Conservation (phyloP, 1,140 invertebrate genomes). For the Oncopodura yosiiana region DNA sequence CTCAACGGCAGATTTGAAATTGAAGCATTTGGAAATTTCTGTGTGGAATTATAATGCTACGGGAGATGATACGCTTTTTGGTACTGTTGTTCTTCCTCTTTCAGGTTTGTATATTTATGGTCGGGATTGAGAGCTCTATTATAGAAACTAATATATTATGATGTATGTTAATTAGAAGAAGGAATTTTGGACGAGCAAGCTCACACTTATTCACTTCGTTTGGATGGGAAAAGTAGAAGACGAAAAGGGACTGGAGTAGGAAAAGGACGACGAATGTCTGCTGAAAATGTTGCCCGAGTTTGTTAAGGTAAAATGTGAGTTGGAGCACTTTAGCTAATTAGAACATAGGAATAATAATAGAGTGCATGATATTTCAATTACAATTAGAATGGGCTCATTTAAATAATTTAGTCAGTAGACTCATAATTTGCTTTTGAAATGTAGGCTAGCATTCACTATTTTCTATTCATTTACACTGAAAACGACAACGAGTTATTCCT, state of each 20-base stretch:
- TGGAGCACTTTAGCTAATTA: too few relatives aligned
- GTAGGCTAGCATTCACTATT: too few relatives aligned
- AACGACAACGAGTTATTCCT: too few relatives aligned
- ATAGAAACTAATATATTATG: background rate
- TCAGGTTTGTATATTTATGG: slow-evolving; percentile 40
- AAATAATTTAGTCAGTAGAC: too few relatives aligned
- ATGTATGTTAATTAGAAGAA: slow-evolving; percentile 38
- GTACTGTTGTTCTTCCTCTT: slow-evolving; percentile 50
- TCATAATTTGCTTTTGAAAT: too few relatives aligned
- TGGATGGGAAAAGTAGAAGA: slow-evolving; percentile 32
- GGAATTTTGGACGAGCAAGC: slow-evolving; percentile 46
- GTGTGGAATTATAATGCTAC: slow-evolving; percentile 54
- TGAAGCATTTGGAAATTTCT: slow-evolving; percentile 50
- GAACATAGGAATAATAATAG: too few relatives aligned
- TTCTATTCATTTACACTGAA: too few relatives aligned
- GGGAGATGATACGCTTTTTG: slow-evolving; percentile 50
- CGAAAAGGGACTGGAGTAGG: too few relatives aligned
- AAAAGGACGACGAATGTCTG: background rate
- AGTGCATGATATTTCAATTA: too few relatives aligned
- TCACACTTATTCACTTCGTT: slow-evolving; percentile 46
- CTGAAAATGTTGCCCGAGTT: too few relatives aligned
- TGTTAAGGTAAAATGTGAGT: too few relatives aligned
- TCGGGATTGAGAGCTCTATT: background rate
- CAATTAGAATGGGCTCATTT: too few relatives aligned
- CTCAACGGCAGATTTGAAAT: slow-evolving; percentile 44